A percentile compares a stretch with the other conserved stretches of the same genome.
phyloP scores from a whole-genome alignment of 2,888 invertebrate genomes.

The Drosophila vallismaia region DNA sequence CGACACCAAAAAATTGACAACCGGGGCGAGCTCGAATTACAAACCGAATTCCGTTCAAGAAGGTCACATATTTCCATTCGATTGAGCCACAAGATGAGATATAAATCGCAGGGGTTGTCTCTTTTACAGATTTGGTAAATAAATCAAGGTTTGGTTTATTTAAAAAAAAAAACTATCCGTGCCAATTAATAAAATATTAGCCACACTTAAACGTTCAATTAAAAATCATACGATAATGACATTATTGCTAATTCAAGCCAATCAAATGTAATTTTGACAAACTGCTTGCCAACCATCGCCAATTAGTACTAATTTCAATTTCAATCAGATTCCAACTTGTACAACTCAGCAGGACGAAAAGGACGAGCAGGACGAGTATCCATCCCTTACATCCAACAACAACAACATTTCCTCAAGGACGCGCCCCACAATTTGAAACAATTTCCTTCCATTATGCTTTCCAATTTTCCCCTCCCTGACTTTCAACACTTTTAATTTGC shows the following conservation, averaged over 20 bases:
- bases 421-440: constrained; percentile 41
- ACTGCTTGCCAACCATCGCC: constrained; percentile 21
- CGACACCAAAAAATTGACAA: constrained; percentile 7
- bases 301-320: constrained; percentile 36
- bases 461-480: constrained; percentile 58
- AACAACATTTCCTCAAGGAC: constrained; percentile 34
- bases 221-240: neutral
- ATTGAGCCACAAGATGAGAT: neutral
- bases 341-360: constrained; percentile 11
- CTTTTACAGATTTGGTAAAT: too few relatives aligned
- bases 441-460: constrained; percentile 53
- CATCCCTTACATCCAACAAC: constrained; percentile 19
- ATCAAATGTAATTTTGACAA: constrained; percentile 33
- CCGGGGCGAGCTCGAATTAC: constrained; percentile 9
- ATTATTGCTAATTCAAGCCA: constrained; percentile 26
- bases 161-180: neutral
- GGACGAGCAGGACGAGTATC: constrained; percentile 10
- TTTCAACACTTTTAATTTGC: constrained; percentile 77
- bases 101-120: neutral
- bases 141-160: too few relatives aligned
- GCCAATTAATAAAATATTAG: neutral
- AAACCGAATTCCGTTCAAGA: neutral
- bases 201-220: constrained; percentile 1
- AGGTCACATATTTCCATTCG: constrained; percentile 8
- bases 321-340: constrained; percentile 28